phyloP scores from a whole-genome alignment of 1,140 invertebrate species.

The Wasmannia auropunctata region DNA sequence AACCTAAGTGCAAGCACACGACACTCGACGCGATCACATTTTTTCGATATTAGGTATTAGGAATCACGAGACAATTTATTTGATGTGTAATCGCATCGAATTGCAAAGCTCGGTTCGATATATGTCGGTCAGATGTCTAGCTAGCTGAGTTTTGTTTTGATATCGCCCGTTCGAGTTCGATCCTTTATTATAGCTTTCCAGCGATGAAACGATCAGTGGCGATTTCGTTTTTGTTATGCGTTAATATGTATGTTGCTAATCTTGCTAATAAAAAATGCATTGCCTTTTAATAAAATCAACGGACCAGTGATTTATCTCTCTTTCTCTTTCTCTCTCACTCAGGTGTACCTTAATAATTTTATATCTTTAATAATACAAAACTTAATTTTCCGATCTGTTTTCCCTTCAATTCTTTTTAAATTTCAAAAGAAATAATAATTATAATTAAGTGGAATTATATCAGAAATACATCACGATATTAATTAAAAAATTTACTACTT shows the following conservation, averaged over 20 bases:
- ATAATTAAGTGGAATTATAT: background rate
- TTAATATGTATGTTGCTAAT: slow-evolving; percentile 74
- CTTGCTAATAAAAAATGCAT: slow-evolving; percentile 74
- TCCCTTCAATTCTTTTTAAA: background rate
- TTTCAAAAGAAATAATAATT: background rate
- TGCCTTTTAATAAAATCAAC: slow-evolving; percentile 69
- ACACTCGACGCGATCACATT: slow-evolving; percentile 1
- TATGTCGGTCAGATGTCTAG: background rate
- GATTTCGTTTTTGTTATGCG: slow-evolving; percentile 65
- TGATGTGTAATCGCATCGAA: slow-evolving; percentile 6
- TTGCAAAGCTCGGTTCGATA: background rate
- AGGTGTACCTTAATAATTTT: background rate
- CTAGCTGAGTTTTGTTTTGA: slow-evolving; percentile 22
- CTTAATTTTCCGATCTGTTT: background rate
- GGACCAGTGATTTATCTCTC: slow-evolving; percentile 18
- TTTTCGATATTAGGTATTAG: slow-evolving; percentile 31
- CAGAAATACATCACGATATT: background rate
- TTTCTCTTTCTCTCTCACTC: background rate
- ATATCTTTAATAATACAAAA: background rate
- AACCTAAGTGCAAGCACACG: slow-evolving; percentile 18
- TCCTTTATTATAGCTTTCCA: slow-evolving; percentile 58
- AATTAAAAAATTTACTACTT: background rate
- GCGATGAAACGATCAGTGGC: slow-evolving; percentile 58
- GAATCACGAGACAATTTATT: background rate
- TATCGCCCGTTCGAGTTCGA: slow-evolving; percentile 57